Evolutionary conservation across 2,888 invertebrate species (phyloP), one percentile per base, ranked within the genome.

Genomic region (Conistra vaccinii): DNA sequence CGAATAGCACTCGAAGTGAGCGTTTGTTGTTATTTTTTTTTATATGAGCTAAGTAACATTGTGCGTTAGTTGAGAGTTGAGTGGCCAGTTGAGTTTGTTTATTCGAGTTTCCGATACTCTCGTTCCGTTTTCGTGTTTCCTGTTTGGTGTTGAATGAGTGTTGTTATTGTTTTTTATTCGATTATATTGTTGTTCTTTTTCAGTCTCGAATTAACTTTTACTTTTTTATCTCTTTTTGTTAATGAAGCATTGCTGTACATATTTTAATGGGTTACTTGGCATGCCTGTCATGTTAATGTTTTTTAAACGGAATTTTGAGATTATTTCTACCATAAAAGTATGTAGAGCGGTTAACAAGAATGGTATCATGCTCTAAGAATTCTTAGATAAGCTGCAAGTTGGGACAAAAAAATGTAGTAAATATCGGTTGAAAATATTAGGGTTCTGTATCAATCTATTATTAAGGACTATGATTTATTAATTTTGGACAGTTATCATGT

Each of bases 1-100:
- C 94, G 93, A 94, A 94, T 94, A 93, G 91, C 93, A 93, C 93
- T 93, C 90, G 85, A 89, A 91, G 91, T 89, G 90, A 90, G 90
- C 90, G 91, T 91, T 92, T 93, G 92, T 92, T 94, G 91, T 92
- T 92, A 92, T 92, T 92, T 91, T 78, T 48, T 73, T 78, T 91
- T 91, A 91, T 91, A 89, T 91, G 89, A 89, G 90, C 90, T 92
- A 90, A 91, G 90, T 90, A 90, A 90, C 89, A 86, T 89, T 89
- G 82, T 87, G 89, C 88, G 90, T 85, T 86, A 87, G 85, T 90
- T 93, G 92, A 93, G 92, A 87, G 85, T 90, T 93, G 92, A 93
- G 92, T 92, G 92, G 91, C 88, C 85, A 81, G 88, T 91, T 90
- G 91, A 93, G 92, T 92, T 92, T 92, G 85, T 87, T 87, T 86